Evolutionary conservation across 2,888 invertebrate species (phyloP).

Genomic region (Hymenopus coronatus): DNA sequence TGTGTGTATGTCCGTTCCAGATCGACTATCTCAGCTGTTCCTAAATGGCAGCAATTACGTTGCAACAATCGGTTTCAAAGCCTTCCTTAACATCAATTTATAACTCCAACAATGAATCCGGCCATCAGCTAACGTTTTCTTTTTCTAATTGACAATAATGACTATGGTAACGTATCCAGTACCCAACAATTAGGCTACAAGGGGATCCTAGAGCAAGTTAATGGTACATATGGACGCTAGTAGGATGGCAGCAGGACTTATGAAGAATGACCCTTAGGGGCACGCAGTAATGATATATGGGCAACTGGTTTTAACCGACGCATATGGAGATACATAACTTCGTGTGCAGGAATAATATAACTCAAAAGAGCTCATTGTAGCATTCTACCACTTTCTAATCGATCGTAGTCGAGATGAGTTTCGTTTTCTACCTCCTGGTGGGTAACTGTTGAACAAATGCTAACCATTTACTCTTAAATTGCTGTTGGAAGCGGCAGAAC

Average conservation of each 20-base stretch:
- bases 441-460: not conserved
- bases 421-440: not conserved
- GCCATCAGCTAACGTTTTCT: not conserved
- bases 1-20: not conserved
- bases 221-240: not conserved
- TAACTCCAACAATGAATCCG: not conserved
- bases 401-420: not conserved
- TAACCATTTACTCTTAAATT: not conserved
- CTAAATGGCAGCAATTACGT: not conserved
- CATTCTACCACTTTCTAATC: not conserved
- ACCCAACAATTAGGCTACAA: not conserved
- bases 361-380: not conserved
- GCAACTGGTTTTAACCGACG: not conserved
- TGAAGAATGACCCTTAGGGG: not conserved
- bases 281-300: not conserved
- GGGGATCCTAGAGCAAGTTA: not conserved
- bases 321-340: not conserved
- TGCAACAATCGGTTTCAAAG: not conserved
- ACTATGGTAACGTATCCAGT: not conserved
- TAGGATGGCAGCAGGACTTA: not conserved
- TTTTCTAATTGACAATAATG: not conserved
- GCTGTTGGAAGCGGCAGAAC: too few relatives aligned
- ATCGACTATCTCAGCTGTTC: not conserved
- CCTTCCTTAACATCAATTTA: not conserved
- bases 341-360: not conserved